Evolutionary conservation across 2,113 vertebrate genomes (phyloP).

Genomic region (Beaufortia kweichowensis): DNA sequence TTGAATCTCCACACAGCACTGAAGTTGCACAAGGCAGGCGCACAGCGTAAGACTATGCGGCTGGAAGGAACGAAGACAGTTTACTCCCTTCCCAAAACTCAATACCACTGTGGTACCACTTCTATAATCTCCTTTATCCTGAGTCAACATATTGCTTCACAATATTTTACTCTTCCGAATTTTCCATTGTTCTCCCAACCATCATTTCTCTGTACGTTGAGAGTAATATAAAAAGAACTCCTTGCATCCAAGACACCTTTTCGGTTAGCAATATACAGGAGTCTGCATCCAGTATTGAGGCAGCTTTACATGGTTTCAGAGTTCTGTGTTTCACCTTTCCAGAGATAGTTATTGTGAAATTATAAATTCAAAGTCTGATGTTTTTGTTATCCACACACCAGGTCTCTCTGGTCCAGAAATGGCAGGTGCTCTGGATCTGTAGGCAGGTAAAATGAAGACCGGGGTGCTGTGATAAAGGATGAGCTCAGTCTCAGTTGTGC

Average conservation of each 20-base stretch:
- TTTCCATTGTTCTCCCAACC: slow-evolving; percentile 26
- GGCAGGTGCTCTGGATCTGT: slow-evolving; percentile 47
- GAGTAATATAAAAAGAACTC: slow-evolving; percentile 43
- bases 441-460: slow-evolving; percentile 51
- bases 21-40: slow-evolving; percentile 43
- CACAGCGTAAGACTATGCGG: not conserved
- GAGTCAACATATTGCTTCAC: slow-evolving; percentile 58
- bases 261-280: slow-evolving; percentile 44
- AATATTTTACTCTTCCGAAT: slow-evolving; percentile 38
- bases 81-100: slow-evolving; percentile 42
- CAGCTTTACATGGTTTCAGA: slow-evolving; percentile 38
- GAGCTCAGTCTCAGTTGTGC: slow-evolving; percentile 88
- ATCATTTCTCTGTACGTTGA: slow-evolving; percentile 38
- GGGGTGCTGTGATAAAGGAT: slow-evolving; percentile 44
- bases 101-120: slow-evolving; percentile 20
- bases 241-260: slow-evolving; percentile 40
- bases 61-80: slow-evolving; percentile 38
- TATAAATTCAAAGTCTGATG: slow-evolving; percentile 39
- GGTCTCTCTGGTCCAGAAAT: slow-evolving; percentile 48
- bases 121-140: slow-evolving; percentile 51
- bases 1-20: slow-evolving; percentile 46
- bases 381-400: slow-evolving; percentile 40
- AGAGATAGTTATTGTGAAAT: slow-evolving; percentile 33
- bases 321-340: slow-evolving; percentile 32
- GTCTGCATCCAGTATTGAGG: slow-evolving; percentile 43